Conservation (phyloP, 2,888 invertebrate genomes). For the Corbicula japonica region DNA sequence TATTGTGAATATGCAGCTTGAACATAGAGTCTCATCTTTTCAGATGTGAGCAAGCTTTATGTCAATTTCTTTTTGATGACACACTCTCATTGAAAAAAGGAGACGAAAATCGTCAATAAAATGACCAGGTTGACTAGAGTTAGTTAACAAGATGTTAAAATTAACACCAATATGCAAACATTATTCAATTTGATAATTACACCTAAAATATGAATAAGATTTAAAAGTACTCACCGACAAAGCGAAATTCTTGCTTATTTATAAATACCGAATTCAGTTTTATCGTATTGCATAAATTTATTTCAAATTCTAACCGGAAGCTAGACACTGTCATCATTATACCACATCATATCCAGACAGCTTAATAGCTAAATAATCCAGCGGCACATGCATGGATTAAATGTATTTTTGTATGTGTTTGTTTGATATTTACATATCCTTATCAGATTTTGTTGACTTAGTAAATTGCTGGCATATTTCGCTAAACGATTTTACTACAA, state of each 20-base stretch:
- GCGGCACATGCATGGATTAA: not conserved
- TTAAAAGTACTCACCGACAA: not conserved
- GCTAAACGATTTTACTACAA: not conserved
- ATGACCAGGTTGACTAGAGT: too few relatives aligned
- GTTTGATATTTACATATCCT: slow-evolving; percentile 1
- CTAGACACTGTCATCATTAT: not conserved
- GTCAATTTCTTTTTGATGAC: too few relatives aligned
- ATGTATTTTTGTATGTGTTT: slow-evolving; percentile 6
- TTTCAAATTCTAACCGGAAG: too few relatives aligned
- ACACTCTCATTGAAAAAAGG: too few relatives aligned
- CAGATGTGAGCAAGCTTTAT: too few relatives aligned
- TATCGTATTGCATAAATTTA: too few relatives aligned
- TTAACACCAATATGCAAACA: not conserved
- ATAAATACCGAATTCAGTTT: not conserved
- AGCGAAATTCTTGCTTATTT: not conserved
- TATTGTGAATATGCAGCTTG: too few relatives aligned
- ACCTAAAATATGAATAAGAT: not conserved
- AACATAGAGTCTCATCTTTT: too few relatives aligned
- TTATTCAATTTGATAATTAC: not conserved
- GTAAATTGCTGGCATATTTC: slow-evolving; percentile 24
- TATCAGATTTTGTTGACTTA: slow-evolving; percentile 17
- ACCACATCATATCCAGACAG: not conserved
- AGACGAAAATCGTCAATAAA: too few relatives aligned
- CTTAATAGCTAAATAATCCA: slow-evolving; percentile 1
- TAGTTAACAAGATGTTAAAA: too few relatives aligned